Conservation (phyloP, 2,113 vertebrate species). For the Gulo gulo region DNA sequence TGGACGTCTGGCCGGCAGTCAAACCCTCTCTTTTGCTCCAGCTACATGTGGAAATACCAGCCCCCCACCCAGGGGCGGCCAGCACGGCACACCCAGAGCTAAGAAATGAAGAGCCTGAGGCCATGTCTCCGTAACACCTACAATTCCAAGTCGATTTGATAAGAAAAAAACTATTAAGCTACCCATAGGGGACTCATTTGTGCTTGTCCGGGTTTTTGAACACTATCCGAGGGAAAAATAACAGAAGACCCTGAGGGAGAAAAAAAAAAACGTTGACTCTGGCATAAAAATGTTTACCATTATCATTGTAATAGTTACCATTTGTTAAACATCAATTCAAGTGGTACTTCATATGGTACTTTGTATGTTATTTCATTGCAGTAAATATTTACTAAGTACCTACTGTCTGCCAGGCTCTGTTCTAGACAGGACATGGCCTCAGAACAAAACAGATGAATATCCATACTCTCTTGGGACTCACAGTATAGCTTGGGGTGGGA, state of each 20-base stretch:
- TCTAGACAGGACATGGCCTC: not conserved
- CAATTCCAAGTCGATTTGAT: not conserved
- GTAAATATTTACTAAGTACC: not conserved
- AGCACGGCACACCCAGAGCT: not conserved
- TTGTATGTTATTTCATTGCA: not conserved
- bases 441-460: not conserved
- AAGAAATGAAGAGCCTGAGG: not conserved
- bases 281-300: not conserved
- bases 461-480: not conserved
- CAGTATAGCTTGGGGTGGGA: not conserved
- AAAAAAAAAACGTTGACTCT: not conserved
- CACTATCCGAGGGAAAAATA: not conserved
- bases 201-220: not conserved
- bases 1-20: not conserved
- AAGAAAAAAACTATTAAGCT: constrained; percentile 23
- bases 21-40: not conserved
- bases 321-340: not conserved
- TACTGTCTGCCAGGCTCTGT: not conserved
- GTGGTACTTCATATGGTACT: not conserved
- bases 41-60: not conserved
- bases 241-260: not conserved
- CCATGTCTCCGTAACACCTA: not conserved
- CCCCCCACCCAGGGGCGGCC: too few relatives aligned
- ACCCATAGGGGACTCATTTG: not conserved
- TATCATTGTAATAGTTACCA: not conserved